Evolutionary conservation across 1,140 invertebrate genomes (phyloP), one percentile per base, ranked within the genome.

Genomic region (Bicyclus anynana): DNA sequence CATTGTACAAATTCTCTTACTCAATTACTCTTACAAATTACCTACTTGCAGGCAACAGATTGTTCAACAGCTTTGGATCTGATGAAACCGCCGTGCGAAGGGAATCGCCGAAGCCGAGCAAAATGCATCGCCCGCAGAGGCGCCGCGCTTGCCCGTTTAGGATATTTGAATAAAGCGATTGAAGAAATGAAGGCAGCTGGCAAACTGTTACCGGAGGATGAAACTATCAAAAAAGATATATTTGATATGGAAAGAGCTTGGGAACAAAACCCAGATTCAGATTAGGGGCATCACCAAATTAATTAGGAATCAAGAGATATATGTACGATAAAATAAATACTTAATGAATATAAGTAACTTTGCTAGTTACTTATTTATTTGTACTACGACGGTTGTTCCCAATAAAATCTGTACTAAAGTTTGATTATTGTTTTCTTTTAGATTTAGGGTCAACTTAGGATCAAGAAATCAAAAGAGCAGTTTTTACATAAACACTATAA

Each of bases 141-240:
- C 2, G 92, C 92, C 5, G 94, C 93, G 0, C 91, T 96, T 18
- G 93, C 92, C 62, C 90, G 93, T 59, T 80, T 96, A 14, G 93
- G 94, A 13, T 89, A 94, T 69, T 90, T 92, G 46, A 91, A 91
- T 53, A 93, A 95, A 86, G 94, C 93, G 66, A 91, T 95, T 37
- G 89, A 90, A 59, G 95, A 96, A 86, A 91, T 94, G 84, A 92
- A 95, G 74, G 92, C 90, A 33, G 94, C 94, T 5, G 67, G 94
- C 4, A 92, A 92, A 76, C 82, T 96, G 62, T 23, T 88, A 47
- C 89, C 89, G 0, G 77, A 86, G 0, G 80, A 90, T 48, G 81
- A 89, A 48, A 77, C 66, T 5, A 76, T 90, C 12, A 88, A 86
- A 67, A 72, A 78, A 58, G 89, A 90, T 62, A 74, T 90, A 4